These are phyloP conservation scores for Burhinus oedicnemus DNA, from an alignment of 2,113 vertebrate species.

Conservation along the genomic window DNA sequence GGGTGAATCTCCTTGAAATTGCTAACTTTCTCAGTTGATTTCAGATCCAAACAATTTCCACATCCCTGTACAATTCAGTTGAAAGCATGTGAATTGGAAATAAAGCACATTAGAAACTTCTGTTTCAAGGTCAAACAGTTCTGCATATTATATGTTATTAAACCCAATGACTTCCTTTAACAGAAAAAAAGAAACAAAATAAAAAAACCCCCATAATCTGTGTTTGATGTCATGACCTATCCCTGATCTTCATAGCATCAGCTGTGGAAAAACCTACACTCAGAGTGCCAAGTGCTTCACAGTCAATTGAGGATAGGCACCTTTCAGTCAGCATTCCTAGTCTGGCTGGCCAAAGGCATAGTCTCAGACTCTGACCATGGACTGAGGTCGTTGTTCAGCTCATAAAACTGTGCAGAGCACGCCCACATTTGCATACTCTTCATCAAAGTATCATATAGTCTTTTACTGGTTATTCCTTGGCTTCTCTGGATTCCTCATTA, in stretches of 20 bases:
- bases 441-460: neutral
- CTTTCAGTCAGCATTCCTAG: neutral
- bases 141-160: neutral
- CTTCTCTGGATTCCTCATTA: neutral
- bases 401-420: neutral
- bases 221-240: neutral
- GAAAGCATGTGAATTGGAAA: neutral
- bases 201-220: rapidly evolving
- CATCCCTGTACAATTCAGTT: neutral
- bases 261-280: neutral
- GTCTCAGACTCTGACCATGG: neutral
- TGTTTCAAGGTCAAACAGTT: neutral
- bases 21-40: neutral
- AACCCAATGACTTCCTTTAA: neutral
- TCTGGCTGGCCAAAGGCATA: neutral
- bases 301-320: neutral
- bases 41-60: neutral
- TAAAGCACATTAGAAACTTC: neutral
- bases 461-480: neutral
- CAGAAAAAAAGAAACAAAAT: neutral
- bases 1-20: neutral
- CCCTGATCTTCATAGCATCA: neutral
- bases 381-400: neutral
- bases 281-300: neutral
- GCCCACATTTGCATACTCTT: neutral